Conservation (phyloP, 2,888 invertebrate genomes). For the Osmoderma eremita region DNA sequence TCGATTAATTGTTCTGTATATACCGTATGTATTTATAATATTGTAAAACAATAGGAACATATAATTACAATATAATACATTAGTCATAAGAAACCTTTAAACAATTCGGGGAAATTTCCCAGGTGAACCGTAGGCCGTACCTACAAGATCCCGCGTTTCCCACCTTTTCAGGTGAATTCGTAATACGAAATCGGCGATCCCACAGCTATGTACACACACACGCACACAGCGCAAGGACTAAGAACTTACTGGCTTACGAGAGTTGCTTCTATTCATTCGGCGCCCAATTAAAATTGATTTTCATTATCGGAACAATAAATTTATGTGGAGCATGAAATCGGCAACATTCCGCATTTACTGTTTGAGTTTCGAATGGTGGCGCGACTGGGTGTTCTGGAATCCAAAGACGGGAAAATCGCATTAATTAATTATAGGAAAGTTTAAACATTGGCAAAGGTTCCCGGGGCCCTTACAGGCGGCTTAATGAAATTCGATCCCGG, state of each 20-base stretch:
- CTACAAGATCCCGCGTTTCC: too few relatives aligned
- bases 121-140: too few relatives aligned
- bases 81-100: too few relatives aligned
- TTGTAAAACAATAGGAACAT: too few relatives aligned
- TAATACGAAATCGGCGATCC: too few relatives aligned
- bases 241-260: background rate
- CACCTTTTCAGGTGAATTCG: too few relatives aligned
- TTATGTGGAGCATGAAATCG: constrained; percentile 28
- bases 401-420: constrained; percentile 5
- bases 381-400: background rate
- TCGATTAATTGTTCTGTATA: too few relatives aligned
- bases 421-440: constrained; percentile 31
- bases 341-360: constrained; percentile 2
- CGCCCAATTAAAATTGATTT: background rate
- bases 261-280: background rate
- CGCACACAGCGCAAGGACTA: background rate
- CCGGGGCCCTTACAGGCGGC: background rate
- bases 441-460: constrained; percentile 22
- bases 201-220: background rate
- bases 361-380: constrained; percentile 7
- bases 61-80: too few relatives aligned
- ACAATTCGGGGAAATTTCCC: too few relatives aligned
- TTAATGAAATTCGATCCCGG: constrained; percentile 29
- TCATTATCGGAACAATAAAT: constrained; percentile 29
- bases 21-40: too few relatives aligned